phyloP scores from a whole-genome alignment of 2,888 invertebrate species.

The Schrankia costaestrigalis region DNA sequence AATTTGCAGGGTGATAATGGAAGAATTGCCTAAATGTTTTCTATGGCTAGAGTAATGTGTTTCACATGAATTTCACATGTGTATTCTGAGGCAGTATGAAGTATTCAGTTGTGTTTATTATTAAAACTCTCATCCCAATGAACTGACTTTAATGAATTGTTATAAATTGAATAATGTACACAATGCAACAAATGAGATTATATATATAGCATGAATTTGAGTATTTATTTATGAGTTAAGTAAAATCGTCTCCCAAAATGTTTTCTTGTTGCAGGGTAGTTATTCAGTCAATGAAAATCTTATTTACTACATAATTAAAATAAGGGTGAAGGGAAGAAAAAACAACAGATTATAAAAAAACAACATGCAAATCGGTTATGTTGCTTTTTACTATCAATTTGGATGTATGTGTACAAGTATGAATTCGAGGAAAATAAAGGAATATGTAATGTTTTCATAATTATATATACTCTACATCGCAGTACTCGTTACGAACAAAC shows the following conservation, averaged over 20 bases:
- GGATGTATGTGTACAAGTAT: constrained; percentile 80
- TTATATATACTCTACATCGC: constrained; percentile 75
- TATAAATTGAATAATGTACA: constrained; percentile 36
- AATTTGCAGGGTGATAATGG: too few species aligned
- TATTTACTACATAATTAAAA: constrained; percentile 23
- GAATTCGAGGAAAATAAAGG: constrained; percentile 79
- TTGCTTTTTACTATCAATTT: constrained; percentile 81
- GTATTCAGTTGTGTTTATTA: constrained; percentile 18
- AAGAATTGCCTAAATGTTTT: too few species aligned
- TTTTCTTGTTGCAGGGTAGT: constrained; percentile 23
- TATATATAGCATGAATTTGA: constrained; percentile 26
- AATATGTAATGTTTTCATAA: constrained; percentile 74
- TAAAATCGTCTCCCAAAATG: constrained; percentile 22
- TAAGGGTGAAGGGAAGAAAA: constrained; percentile 40
- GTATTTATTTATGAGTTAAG: constrained; percentile 22
- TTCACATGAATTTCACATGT: too few species aligned
- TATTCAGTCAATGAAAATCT: constrained; percentile 35
- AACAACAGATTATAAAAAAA: constrained; percentile 56
- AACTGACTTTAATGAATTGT: constrained; percentile 35
- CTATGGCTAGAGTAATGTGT: too few species aligned
- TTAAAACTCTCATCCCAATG: constrained; percentile 35
- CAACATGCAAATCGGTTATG: constrained; percentile 74
- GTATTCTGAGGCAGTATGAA: too few species aligned
- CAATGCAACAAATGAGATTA: constrained; percentile 33
- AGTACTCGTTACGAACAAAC: constrained; percentile 78